These are phyloP conservation scores for Esox masquinongy DNA, from an alignment of 2,797 vertebrate genomes.

Conservation along the genomic window DNA sequence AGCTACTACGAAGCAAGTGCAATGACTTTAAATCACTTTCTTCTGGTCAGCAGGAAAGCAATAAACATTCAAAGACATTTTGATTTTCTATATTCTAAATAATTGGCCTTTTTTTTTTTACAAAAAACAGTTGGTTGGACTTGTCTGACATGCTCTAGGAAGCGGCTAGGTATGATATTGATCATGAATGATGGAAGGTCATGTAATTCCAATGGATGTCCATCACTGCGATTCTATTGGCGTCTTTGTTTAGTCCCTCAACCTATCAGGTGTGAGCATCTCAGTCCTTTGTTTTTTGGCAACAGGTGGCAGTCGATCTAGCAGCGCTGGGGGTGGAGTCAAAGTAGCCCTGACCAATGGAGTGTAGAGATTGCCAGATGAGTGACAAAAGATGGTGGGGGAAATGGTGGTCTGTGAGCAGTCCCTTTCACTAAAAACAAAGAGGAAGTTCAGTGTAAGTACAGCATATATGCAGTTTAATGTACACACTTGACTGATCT, in stretches of 20 bases:
- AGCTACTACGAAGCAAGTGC: conserved; percentile 46
- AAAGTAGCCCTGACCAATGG: conserved; percentile 49
- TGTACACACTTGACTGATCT: neutral
- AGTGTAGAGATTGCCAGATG: conserved; percentile 66
- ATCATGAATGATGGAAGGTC: conserved; percentile 45
- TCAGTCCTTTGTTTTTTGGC: conserved; percentile 54
- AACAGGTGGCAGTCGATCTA: conserved; percentile 60
- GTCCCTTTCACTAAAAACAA: conserved; percentile 63
- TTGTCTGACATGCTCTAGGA: conserved; percentile 56
- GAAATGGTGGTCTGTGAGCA: conserved; percentile 45
- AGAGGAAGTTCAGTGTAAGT: conserved; percentile 12
- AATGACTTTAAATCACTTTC: conserved; percentile 36
- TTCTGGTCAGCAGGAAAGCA: conserved; percentile 47
- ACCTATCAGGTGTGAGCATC: conserved; percentile 22
- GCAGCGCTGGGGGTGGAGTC: conserved; percentile 57
- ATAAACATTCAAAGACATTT: conserved; percentile 46
- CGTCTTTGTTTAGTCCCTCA: conserved; percentile 43
- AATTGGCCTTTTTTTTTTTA: conserved; percentile 46
- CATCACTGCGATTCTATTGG: conserved; percentile 24
- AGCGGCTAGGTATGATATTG: conserved; percentile 42
- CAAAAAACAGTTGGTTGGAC: conserved; percentile 62
- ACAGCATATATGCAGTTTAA: conserved; percentile 4
- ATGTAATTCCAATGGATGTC: conserved; percentile 39
- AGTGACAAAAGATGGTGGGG: conserved; percentile 52
- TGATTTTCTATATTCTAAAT: conserved; percentile 34